Conservation (phyloP, 2,888 invertebrate species). For the Phymatocera aterrima region DNA sequence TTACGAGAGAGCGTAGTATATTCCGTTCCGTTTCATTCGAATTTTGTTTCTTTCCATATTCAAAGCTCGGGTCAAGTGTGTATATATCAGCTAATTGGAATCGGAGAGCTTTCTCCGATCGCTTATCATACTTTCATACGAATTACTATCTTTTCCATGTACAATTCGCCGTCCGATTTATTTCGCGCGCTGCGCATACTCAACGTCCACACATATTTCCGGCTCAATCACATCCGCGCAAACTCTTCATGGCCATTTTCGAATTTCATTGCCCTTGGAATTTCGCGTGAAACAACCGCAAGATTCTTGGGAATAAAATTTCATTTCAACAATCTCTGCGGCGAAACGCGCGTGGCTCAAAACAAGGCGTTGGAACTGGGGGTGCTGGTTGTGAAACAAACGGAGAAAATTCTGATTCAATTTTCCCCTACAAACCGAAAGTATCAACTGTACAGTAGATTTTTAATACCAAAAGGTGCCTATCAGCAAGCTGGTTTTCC, state of each 20-base stretch:
- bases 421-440: too few species aligned
- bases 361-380: background rate
- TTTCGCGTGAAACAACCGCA: slow-evolving; percentile 9
- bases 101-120: background rate
- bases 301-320: slow-evolving; percentile 2
- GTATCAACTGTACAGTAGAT: background rate
- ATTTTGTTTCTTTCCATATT: background rate
- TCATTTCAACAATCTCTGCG: slow-evolving; percentile 15
- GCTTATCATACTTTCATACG: background rate
- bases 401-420: background rate
- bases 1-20: background rate
- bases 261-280: background rate
- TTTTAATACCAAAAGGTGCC: too few species aligned
- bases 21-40: background rate
- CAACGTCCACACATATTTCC: background rate
- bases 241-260: background rate
- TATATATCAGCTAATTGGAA: background rate
- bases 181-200: too few species aligned
- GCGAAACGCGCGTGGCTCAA: background rate
- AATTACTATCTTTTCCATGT: background rate
- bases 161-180: too few species aligned
- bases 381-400: background rate
- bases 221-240: background rate
- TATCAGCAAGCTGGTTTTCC: too few species aligned
- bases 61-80: background rate